Base-by-base conservation (phyloP, 2,888 invertebrate genomes). In the Clistopyga incitator region DNA sequence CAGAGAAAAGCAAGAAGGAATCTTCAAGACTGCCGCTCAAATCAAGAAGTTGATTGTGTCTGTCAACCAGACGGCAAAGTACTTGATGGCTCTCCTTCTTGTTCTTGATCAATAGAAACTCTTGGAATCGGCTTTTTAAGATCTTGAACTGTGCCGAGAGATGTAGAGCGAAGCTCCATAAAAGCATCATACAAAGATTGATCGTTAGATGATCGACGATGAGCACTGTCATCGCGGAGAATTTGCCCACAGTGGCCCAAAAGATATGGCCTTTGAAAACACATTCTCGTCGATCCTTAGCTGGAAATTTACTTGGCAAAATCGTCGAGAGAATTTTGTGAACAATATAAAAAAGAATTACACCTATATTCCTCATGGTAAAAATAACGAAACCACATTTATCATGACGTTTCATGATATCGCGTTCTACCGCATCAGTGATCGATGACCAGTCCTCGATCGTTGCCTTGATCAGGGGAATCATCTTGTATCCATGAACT, bases 371-470 rank as follows among this genome's bases (percentile, higher is more conserved):
- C 52, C 0, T 20, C 20, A 11, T 54, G 20, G 3, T 20, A 1
- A 20, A 10, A 11, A 54, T 1, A 20, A 54, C 8, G 11, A 3
- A 11, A 10, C 20, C 20, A 18, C 2, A 65, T 11, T 20, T 6
- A 13, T 65, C 65, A 23, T 65, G 65, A 20, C 20, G 65, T 42
- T 45, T 18, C 65, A 20, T 65, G 13, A 65, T 65, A 3, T 13
- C 20, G 13, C 42, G 65, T 20, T 65, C 20, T 11, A 10, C 13
- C 42, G 42, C 20, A 65, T 65, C 38, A 13, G 13, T 13, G 23
- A 42, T 42, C 18, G 65, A 42, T 3, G 42, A 65, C 38, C 38
- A 38, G 10, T 10, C 38, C 10, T 38, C 13, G 2, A 20, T 20
- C 45, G 45, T 65, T 38, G 65, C 20, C 3, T 65, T 23, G 20